Base-by-base conservation (phyloP, 2,113 vertebrate genomes). In the Glaucomys volans region DNA sequence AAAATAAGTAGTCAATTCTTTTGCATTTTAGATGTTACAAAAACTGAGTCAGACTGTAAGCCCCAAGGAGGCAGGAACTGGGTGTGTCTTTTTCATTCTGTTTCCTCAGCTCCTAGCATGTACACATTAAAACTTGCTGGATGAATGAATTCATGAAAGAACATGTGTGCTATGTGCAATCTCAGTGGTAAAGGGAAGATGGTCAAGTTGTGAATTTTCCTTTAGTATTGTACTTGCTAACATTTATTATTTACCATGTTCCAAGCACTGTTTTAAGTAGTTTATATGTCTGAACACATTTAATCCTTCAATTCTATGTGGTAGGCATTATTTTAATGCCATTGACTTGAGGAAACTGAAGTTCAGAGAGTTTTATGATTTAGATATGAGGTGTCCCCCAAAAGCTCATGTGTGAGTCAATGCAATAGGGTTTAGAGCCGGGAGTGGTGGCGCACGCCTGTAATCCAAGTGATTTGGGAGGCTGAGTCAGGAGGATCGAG, bases 11-110 rank as follows among this genome's bases (percentile, higher is more conserved):
- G 13, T 83, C 28, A 22, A 8, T 62, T 62, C 59, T 18, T 35
- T 20, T 79, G 10, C 4, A 75, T 84, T 88, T 97, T 91, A 77
- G n/a, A 66, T 72, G n/a, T 18, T 67, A 62, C 91, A 77, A 83
- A 95, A 11, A 64, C 17, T 40, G 54, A 30, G 72, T 54, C 74
- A 69, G 69, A 82, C 11, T 66, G 9, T n/a, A 62, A 82, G 52
- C 32, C 82, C n/a, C 54, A 74, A 62, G 84, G 85, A 90, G 67
- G 40, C 30, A 54, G 30, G 59, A n/a, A 42, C 62, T 12, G 11
- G 20, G 30, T 54, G 57, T 67, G 4, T 57, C 30, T 83, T 91
- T 32, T 44, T 47, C 20, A 10, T 71, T 1, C 8, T 79, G 5
- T 69, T 37, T 83, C 32, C 37, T 24, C 4, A 88, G 40, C 11